These are phyloP conservation scores for Xiphydria camelus DNA, from an alignment of 2,888 invertebrate species.

Conservation along the genomic window DNA sequence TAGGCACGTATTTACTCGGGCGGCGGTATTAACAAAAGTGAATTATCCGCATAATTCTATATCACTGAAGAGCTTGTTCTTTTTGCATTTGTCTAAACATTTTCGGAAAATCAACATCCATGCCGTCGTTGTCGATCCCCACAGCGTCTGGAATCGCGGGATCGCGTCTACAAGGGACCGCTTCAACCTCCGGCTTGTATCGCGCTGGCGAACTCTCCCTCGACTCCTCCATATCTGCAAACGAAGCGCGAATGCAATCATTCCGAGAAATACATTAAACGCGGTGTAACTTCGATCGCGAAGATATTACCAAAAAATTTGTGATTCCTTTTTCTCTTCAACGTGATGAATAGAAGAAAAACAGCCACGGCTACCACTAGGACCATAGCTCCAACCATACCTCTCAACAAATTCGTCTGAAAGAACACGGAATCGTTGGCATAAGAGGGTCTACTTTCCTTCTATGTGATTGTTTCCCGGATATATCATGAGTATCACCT, in stretches of 20 bases:
- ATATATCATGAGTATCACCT: constrained; percentile 46
- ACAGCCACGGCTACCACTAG: constrained; percentile 45
- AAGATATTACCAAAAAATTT: constrained; percentile 45
- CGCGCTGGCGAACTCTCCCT: constrained; percentile 49
- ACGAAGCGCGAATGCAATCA: not conserved
- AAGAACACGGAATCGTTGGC: constrained; percentile 13
- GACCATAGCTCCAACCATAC: constrained; percentile 47
- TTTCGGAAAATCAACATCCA: constrained; percentile 67
- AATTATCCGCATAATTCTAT: too few relatives aligned
- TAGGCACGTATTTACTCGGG: too few relatives aligned
- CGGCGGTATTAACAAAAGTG: too few relatives aligned
- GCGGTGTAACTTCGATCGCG: constrained; percentile 1
- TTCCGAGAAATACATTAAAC: constrained; percentile 1
- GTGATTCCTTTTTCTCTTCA: constrained; percentile 34
- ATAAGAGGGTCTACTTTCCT: too few relatives aligned
- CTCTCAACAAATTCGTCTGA: constrained; percentile 47
- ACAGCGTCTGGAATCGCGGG: constrained; percentile 31
- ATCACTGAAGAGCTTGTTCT: constrained; percentile 57
- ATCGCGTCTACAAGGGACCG: constrained; percentile 7
- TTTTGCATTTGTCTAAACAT: constrained; percentile 67
- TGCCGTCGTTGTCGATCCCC: constrained; percentile 64
- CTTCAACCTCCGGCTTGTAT: constrained; percentile 36
- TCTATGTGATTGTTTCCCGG: too few relatives aligned
- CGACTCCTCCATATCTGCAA: constrained; percentile 49
- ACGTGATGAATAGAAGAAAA: constrained; percentile 39